phyloP scores from a whole-genome alignment of 2,888 invertebrate species.

The Julus scanicus region DNA sequence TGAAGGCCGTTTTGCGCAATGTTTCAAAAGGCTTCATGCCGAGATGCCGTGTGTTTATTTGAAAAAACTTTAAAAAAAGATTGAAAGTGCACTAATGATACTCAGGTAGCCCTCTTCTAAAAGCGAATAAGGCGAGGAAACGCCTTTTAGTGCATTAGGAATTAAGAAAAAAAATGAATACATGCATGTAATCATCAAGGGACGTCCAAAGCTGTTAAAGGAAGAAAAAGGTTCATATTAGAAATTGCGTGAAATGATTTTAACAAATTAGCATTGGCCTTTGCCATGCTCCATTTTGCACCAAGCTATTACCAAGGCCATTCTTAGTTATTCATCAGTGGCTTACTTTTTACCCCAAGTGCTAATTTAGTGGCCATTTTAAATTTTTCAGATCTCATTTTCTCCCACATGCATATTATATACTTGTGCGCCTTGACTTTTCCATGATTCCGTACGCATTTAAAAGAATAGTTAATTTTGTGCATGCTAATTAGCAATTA shows the following conservation, averaged over 20 bases:
- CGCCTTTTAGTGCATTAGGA: slow-evolving; percentile 32
- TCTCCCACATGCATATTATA: background rate
- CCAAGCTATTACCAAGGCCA: slow-evolving; percentile 28
- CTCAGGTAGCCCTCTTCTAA: slow-evolving; percentile 24
- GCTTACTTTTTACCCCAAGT: slow-evolving; percentile 8
- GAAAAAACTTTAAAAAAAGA: background rate
- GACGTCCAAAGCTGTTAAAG: slow-evolving; percentile 21
- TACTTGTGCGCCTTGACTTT: background rate
- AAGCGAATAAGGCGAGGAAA: background rate
- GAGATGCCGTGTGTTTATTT: slow-evolving; percentile 24
- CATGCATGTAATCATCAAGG: slow-evolving; percentile 28
- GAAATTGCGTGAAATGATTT: slow-evolving; percentile 48
- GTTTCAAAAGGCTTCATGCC: slow-evolving; percentile 1
- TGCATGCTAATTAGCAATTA: background rate
- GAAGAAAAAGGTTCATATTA: slow-evolving; percentile 29
- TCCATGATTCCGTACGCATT: background rate
- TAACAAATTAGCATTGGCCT: slow-evolving; percentile 49
- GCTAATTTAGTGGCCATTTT: slow-evolving; percentile 30
- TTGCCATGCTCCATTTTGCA: slow-evolving; percentile 53
- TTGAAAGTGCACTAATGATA: slow-evolving; percentile 9
- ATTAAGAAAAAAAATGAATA: slow-evolving; percentile 28
- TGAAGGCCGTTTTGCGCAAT: slow-evolving; percentile 42
- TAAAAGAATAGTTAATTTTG: background rate
- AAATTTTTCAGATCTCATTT: background rate
- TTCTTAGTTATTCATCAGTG: background rate